Evolutionary conservation across 2,888 invertebrate genomes (phyloP).

Genomic region (Amphipoea lucens): DNA sequence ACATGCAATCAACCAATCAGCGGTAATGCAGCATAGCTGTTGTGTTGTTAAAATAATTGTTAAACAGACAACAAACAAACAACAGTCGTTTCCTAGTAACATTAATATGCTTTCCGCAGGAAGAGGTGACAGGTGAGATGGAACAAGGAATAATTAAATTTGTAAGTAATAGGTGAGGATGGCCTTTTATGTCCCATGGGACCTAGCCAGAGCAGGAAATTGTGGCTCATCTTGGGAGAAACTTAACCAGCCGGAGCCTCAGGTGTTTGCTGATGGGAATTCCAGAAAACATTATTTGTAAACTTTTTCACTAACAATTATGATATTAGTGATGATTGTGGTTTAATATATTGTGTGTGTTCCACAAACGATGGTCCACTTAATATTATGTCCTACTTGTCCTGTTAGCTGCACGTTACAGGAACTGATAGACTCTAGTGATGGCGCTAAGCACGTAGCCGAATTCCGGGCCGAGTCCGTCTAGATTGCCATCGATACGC

Average conservation of each 20-base stretch:
- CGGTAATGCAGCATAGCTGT: constrained; percentile 16
- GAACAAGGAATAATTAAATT: constrained; percentile 21
- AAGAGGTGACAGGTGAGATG: constrained; percentile 24
- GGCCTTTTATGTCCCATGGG: too few relatives aligned
- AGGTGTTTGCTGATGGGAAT: background rate
- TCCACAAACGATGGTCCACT: too few relatives aligned
- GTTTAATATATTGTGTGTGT: too few relatives aligned
- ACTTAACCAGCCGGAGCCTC: background rate
- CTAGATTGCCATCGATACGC: too few relatives aligned
- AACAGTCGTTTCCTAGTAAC: constrained; percentile 36
- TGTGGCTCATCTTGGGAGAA: background rate
- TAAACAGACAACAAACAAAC: constrained; percentile 7
- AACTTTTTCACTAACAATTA: background rate
- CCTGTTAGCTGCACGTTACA: too few relatives aligned
- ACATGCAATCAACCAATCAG: constrained; percentile 43
- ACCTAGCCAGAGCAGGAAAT: background rate
- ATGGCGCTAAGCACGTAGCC: too few relatives aligned
- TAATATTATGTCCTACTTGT: too few relatives aligned
- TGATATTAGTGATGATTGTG: background rate
- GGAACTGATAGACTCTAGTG: too few relatives aligned
- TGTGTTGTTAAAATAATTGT: constrained; percentile 37
- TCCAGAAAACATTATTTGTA: background rate
- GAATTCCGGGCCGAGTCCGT: too few relatives aligned
- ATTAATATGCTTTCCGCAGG: constrained; percentile 49
- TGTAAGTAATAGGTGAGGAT: background rate